phyloP scores from a whole-genome alignment of 1,140 invertebrate genomes.

The Portunus trituberculatus region DNA sequence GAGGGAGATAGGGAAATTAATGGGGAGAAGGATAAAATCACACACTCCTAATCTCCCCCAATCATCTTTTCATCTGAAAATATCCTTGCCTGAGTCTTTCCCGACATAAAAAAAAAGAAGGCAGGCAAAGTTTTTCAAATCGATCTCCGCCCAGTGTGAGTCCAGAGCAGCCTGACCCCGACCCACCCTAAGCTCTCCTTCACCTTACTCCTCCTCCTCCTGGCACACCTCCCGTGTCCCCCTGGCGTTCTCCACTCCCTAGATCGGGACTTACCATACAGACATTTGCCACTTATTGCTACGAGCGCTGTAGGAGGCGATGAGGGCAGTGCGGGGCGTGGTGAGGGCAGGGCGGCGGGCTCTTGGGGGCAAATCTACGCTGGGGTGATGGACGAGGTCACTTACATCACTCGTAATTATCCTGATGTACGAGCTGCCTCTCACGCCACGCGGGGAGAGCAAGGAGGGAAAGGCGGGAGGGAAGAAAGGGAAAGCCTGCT shows the following conservation, averaged over 20 bases:
- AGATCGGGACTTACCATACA: no score
- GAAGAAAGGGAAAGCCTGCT: no score
- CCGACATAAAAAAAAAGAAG: background rate
- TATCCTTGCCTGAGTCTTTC: no score
- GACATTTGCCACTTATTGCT: no score
- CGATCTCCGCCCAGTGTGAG: background rate
- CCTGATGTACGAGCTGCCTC: background rate
- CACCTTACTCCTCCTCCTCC: background rate
- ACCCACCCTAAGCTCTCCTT: background rate
- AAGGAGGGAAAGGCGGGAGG: background rate
- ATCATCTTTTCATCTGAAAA: no score
- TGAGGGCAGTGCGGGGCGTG: background rate
- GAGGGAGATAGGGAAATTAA: no score
- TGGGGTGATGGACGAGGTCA: background rate
- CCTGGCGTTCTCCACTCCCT: no score
- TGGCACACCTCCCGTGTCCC: background rate
- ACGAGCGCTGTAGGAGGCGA: background rate
- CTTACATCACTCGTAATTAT: conserved; percentile 13
- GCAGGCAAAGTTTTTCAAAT: background rate
- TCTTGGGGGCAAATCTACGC: background rate
- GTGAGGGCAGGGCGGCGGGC: background rate
- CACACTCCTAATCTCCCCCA: no score
- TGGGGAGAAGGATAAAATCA: no score
- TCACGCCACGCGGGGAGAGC: background rate
- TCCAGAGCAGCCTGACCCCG: background rate